Percentiles rank a stretch among this genome's conserved stretches.
Evolutionary conservation across 1,140 invertebrate species (phyloP).

Genomic region (Pantala flavescens): DNA sequence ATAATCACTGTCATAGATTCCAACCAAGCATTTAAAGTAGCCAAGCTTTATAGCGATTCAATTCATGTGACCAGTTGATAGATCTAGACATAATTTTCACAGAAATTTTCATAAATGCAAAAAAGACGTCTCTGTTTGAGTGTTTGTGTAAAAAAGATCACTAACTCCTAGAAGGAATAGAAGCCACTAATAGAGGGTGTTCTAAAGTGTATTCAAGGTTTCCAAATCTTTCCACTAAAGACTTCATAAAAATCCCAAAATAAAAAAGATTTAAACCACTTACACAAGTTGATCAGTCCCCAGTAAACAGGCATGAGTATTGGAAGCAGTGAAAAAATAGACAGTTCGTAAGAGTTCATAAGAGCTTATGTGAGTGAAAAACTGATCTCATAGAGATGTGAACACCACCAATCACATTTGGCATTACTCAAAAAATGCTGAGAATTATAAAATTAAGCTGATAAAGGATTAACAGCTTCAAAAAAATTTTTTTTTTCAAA

Average conservation of each 20-base stretch:
- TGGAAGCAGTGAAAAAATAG: constrained; percentile 6
- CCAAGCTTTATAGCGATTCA: no score
- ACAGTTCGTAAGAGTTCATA: constrained; percentile 1
- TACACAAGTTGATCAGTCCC: neutral
- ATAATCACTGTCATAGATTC: no score
- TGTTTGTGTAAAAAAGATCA: no score
- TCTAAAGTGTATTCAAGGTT: neutral
- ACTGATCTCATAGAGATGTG: neutral
- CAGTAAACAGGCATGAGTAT: constrained; percentile 1
- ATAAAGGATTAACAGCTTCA: neutral
- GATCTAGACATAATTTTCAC: no score
- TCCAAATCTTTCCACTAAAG: neutral
- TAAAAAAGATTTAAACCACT: neutral
- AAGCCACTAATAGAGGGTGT: neutral
- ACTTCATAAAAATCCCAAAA: neutral
- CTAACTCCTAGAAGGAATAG: neutral
- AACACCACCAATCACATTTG: neutral
- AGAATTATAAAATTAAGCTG: no score
- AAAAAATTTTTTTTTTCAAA: neutral
- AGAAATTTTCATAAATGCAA: no score
- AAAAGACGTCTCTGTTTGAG: no score
- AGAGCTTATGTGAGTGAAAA: neutral
- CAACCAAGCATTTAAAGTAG: no score
- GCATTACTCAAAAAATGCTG: neutral
- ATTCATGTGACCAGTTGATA: no score